Percentiles rank a stretch among this genome's conserved stretches.
phyloP scores from a whole-genome alignment of 53 echinoderm and acorn worm genomes.

The Antedon mediterranea region DNA sequence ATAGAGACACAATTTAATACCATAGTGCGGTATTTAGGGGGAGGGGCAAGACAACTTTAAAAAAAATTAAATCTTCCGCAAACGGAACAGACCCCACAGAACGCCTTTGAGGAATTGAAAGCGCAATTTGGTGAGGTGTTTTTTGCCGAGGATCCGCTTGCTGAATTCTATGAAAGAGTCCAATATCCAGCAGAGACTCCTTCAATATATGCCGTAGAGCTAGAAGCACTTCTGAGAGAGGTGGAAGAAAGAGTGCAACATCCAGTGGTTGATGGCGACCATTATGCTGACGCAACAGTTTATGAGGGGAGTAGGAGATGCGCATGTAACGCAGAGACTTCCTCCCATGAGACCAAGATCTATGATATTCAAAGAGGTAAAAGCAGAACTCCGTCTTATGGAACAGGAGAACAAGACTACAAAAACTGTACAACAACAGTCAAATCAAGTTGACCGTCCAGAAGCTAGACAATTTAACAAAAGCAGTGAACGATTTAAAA shows the following conservation, averaged over 20 bases:
- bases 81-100: not conserved
- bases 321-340: not conserved
- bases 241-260: not conserved
- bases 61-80: conserved; percentile 11
- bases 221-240: not conserved
- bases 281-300: not conserved
- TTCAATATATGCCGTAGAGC: conserved; percentile 12
- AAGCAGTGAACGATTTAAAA: not conserved
- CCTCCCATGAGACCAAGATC: not conserved
- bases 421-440: too few species aligned
- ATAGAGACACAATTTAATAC: conserved; percentile 8
- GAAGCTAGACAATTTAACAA: conserved; percentile 1
- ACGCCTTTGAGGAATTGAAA: conserved; percentile 5
- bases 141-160: conserved; percentile 13
- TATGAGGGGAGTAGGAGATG: not conserved
- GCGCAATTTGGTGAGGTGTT: conserved; percentile 13
- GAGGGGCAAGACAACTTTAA: conserved; percentile 14
- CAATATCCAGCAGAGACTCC: conserved; percentile 8
- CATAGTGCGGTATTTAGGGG: conserved; percentile 18
- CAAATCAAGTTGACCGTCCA: too few species aligned
- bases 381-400: conserved; percentile 3
- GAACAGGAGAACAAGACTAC: conserved; percentile 12
- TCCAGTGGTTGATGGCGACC: not conserved
- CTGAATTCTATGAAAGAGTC: conserved; percentile 20
- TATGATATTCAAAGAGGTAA: conserved; percentile 3